These are phyloP conservation scores for Cuculus canorus DNA, from an alignment of 2,797 vertebrate species.

Conservation along the genomic window DNA sequence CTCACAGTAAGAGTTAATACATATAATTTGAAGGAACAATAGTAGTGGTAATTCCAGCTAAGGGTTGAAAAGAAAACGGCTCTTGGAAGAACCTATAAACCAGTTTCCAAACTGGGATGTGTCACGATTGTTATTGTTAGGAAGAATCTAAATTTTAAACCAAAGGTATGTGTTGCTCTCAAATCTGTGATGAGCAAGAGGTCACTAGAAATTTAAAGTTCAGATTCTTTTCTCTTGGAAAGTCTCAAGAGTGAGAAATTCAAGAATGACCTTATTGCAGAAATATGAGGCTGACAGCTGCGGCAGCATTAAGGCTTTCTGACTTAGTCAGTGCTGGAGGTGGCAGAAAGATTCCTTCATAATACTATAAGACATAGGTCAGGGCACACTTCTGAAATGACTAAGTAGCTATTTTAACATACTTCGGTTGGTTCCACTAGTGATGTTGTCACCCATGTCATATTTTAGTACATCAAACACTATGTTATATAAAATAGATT, in stretches of 20 bases:
- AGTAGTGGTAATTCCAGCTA: neutral
- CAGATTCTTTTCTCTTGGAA: neutral
- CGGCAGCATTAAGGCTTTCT: neutral
- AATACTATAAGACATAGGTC: neutral
- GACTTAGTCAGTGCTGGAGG: neutral
- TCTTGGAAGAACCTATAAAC: neutral
- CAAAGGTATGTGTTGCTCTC: neutral
- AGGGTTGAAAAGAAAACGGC: neutral
- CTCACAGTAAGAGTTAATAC: neutral
- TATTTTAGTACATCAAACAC: neutral
- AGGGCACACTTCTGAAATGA: neutral
- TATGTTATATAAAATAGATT: neutral
- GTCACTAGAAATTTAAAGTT: neutral
- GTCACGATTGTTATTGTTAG: neutral
- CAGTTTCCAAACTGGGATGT: neutral
- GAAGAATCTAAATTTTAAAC: neutral
- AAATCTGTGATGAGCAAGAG: neutral
- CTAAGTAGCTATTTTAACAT: neutral
- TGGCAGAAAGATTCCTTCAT: constrained; percentile 3
- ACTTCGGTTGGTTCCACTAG: neutral
- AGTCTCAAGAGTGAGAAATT: neutral
- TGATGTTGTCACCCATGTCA: constrained; percentile 2
- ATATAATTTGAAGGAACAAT: neutral
- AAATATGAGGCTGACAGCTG: neutral
- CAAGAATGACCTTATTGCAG: neutral